Base-by-base conservation (phyloP, 2,797 vertebrate genomes). In the Anas bahamensis region DNA sequence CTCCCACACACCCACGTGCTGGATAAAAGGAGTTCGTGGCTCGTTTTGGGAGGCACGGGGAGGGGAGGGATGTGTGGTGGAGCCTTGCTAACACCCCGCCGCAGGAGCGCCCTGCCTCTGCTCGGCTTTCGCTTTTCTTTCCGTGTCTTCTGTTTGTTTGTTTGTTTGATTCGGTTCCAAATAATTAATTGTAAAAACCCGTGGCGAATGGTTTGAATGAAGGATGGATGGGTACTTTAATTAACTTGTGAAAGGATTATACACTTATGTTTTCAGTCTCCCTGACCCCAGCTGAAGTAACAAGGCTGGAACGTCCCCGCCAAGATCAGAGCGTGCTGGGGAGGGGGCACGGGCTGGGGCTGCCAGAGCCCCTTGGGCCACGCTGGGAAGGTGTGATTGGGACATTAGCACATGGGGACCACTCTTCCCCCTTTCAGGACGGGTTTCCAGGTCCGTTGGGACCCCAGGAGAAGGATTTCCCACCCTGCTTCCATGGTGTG, bases 121-220 rank as follows among this genome's bases (percentile, higher is more conserved):
- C 92, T 70, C 35, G 29, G 77, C 73, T 75, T 44, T 28, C 75
- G n/a, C 64, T 79, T 57, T n/a, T 42, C 46, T 17, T 53, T 39
- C 66, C 6, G 12, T 23, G 28, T 59, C 87, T 89, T 52, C 92
- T 89, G 44, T 86, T 80, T 82, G 82, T 94, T 50, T 44, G 26
- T 65, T 91, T 91, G 91, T 94, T 95, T 96, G 90, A 93, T 93
- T 95, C 48, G 72, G 61, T 94, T 96, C 88, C 94, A 95, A 95
- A 89, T 78, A 95, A 96, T 95, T 94, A 95, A 92, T 92, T 89
- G 83, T 69, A 91, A 83, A 89, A 59, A 69, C 41, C 89, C 89
- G 31, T 90, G 83, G 87, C 87, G 86, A 95, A 93, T 92, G 89
- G 90, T 71, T 95, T 86, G 89, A 87, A 71, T 50, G 88, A 64